A percentile compares a stretch with the other conserved stretches of the same genome.
Evolutionary conservation across 2,113 vertebrate genomes (phyloP).

Genomic region (Australoheros scitulus): DNA sequence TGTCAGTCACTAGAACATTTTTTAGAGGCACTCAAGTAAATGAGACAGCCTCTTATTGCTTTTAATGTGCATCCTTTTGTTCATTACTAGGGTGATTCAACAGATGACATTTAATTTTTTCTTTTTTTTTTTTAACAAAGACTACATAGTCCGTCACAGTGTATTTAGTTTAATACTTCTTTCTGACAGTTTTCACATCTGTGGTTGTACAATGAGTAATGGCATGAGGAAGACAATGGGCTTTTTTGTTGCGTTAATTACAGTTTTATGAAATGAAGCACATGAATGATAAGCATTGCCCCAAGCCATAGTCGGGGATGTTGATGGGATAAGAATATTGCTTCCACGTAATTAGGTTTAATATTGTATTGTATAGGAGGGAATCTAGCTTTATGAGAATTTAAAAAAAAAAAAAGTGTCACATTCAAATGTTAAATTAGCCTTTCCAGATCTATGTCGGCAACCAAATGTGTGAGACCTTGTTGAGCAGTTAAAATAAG

Average conservation of each 20-base stretch:
- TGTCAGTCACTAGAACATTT: background rate
- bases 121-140: background rate
- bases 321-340: conserved; percentile 35
- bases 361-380: conserved; percentile 20
- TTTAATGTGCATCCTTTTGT: background rate
- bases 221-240: conserved; percentile 22
- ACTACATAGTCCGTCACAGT: background rate
- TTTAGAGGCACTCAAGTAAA: background rate
- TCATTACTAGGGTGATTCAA: background rate
- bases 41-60: background rate
- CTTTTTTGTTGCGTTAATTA: conserved; percentile 34
- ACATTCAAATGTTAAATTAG: background rate
- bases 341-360: conserved; percentile 45
- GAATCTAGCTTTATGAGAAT: conserved; percentile 14
- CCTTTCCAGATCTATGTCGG: background rate
- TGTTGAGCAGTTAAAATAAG: background rate
- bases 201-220: background rate
- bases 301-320: conserved; percentile 20
- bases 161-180: background rate
- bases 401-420: background rate
- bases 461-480: background rate
- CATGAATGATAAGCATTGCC: conserved; percentile 10
- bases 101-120: background rate
- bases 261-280: conserved; percentile 33
- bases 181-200: background rate